Base-by-base conservation (phyloP, 2,888 invertebrate genomes). In the Linnaemya tessellans region DNA sequence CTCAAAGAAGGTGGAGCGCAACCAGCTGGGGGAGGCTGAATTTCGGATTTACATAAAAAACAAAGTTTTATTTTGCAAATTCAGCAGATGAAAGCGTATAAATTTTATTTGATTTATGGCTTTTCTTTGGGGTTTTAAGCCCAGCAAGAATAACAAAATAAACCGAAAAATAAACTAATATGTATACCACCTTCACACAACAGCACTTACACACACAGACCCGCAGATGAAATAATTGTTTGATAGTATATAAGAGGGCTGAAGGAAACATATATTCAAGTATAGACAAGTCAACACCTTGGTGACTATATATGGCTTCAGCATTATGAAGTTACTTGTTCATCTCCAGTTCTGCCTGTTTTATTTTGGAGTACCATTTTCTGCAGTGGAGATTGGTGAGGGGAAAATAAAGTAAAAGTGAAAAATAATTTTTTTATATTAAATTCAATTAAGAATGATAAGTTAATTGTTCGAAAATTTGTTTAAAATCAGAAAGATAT, bases 81-180 rank as follows among this genome's bases (percentile, higher is more conserved):
- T 87, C 86, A 86, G 87, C 87, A 87, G 89, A 89, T 89, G 89
- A 91, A 91, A 90, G 90, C 89, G 89, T 89, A 90, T 90, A 91
- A 90, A 90, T 90, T 90, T 89, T 71, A 88, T 90, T 89, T 91
- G 90, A 91, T 91, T 91, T 91, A 91, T 91, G 74, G 22, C 1
- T 88, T 75, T 83, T 70, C 65, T 84, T 78, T 75, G 79, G 65
- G 73, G 49, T 75, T 82, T 43, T 67, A 75, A 84, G 75, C 54
- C 70, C 51, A 73, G 43, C 30, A 78, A 77, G 64, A 80, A 54
- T 30, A 68, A 51, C 35, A 64, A 80, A 54, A 22, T 8, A 74
- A 68, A 71, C 43, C 35, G 62, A 54, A 80, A 70, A 81, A 80
- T 74, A 83, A 74, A 71, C 79, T 18, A 41, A 73, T 18, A n/a